These are phyloP conservation scores for Spondyliosoma cantharus DNA, from an alignment of 2,797 vertebrate genomes.

Conservation along the genomic window DNA sequence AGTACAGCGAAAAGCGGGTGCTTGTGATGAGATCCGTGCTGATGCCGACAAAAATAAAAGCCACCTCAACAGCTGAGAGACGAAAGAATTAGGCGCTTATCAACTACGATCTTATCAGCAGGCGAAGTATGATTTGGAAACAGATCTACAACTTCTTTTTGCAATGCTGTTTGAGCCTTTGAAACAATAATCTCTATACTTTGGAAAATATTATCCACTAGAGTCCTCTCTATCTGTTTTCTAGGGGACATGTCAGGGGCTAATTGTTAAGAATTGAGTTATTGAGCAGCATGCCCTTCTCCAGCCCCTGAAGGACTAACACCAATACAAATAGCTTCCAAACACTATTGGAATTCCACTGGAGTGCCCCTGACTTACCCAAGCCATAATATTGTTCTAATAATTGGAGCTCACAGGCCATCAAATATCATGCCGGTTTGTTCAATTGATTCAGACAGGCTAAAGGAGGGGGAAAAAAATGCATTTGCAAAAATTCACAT, in stretches of 20 bases:
- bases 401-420: slow-evolving; percentile 85
- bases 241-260: slow-evolving; percentile 81
- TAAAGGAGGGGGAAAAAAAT: slow-evolving; percentile 44
- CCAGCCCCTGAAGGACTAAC: slow-evolving; percentile 80
- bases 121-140: slow-evolving; percentile 52
- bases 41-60: slow-evolving; percentile 69
- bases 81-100: slow-evolving; percentile 60
- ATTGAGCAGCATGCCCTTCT: slow-evolving; percentile 86
- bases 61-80: slow-evolving; percentile 62
- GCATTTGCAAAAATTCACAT: slow-evolving; percentile 75
- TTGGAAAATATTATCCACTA: slow-evolving; percentile 75
- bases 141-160: slow-evolving; percentile 43
- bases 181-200: slow-evolving; percentile 70
- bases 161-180: slow-evolving; percentile 39
- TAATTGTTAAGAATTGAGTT: slow-evolving; percentile 89
- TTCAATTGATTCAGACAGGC: slow-evolving; percentile 86
- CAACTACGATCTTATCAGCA: slow-evolving; percentile 60
- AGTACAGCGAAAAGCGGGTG: slow-evolving; percentile 20
- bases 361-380: slow-evolving; percentile 74
- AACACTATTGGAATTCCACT: slow-evolving; percentile 82
- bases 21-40: slow-evolving; percentile 62
- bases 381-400: slow-evolving; percentile 86
- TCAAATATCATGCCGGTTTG: slow-evolving; percentile 85
- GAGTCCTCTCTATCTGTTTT: slow-evolving; percentile 78
- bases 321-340: slow-evolving; percentile 83